phyloP scores from a whole-genome alignment of 2,888 invertebrate species.

The Quadroppia sp. region DNA sequence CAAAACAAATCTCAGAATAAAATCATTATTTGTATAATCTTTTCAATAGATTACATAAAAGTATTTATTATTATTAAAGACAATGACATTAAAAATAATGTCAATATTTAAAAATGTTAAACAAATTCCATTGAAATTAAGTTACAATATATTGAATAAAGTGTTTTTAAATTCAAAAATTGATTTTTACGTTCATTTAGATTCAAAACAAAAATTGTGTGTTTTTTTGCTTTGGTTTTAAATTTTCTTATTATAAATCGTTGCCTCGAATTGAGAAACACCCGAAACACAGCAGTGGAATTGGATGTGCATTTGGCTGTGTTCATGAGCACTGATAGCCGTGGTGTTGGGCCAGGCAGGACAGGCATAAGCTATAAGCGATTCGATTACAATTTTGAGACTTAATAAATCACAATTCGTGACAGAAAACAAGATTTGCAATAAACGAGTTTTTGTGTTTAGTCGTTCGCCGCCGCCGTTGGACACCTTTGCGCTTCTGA shows the following conservation, averaged over 20 bases:
- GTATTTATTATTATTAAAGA: too few species aligned
- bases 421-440: constrained; percentile 38
- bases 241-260: constrained; percentile 27
- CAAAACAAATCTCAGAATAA: not conserved
- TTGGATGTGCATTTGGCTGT: not conserved
- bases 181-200: too few species aligned
- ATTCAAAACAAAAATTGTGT: not conserved
- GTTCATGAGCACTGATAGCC: not conserved
- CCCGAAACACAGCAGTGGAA: constrained; percentile 24
- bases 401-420: constrained; percentile 42
- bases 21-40: too few species aligned
- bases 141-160: too few species aligned
- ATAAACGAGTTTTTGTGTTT: constrained; percentile 34
- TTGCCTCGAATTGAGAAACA: constrained; percentile 14
- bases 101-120: too few species aligned
- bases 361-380: constrained; percentile 1
- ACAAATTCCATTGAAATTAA: too few species aligned
- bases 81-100: too few species aligned
- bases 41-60: too few species aligned
- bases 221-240: constrained; percentile 11
- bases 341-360: not conserved
- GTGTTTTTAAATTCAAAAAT: too few species aligned
- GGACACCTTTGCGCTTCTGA: constrained; percentile 36
- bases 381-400: constrained; percentile 34
- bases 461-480: constrained; percentile 27